phyloP scores from a whole-genome alignment of 2,113 vertebrate species.

The Chiloscyllium plagiosum region DNA sequence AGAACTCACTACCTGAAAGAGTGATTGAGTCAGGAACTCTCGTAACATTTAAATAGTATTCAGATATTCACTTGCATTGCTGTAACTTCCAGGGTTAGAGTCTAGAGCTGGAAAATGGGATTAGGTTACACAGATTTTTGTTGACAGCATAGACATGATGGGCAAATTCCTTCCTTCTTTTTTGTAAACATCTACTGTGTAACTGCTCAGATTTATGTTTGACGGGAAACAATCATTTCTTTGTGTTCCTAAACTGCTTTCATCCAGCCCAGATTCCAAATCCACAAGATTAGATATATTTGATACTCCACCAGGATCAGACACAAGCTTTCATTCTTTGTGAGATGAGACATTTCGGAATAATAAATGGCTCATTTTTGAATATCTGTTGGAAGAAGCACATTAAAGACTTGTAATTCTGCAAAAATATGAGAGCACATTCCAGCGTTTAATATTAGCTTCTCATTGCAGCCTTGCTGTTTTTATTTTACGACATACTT shows the following conservation, averaged over 20 bases:
- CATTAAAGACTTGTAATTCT: neutral
- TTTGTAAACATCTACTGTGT: neutral
- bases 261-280: neutral
- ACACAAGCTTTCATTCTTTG: neutral
- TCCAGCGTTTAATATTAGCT: neutral
- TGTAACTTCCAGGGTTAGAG: too few relatives aligned
- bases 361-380: neutral
- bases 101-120: too few relatives aligned
- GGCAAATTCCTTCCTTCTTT: too few relatives aligned
- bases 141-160: too few relatives aligned
- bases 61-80: too few relatives aligned
- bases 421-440: neutral
- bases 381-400: neutral
- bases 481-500: neutral
- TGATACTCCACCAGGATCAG: neutral
- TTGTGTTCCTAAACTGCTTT: neutral
- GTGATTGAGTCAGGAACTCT: too few relatives aligned
- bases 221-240: neutral
- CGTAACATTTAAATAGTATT: too few relatives aligned
- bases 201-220: conserved; percentile 9
- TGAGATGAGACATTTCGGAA: neutral
- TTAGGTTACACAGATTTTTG: too few relatives aligned
- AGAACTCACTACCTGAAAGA: too few relatives aligned
- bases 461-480: neutral
- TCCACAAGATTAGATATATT: neutral